Evolutionary conservation across 2,113 vertebrate species (phyloP).

Genomic region (Andinoacara biseriatus): DNA sequence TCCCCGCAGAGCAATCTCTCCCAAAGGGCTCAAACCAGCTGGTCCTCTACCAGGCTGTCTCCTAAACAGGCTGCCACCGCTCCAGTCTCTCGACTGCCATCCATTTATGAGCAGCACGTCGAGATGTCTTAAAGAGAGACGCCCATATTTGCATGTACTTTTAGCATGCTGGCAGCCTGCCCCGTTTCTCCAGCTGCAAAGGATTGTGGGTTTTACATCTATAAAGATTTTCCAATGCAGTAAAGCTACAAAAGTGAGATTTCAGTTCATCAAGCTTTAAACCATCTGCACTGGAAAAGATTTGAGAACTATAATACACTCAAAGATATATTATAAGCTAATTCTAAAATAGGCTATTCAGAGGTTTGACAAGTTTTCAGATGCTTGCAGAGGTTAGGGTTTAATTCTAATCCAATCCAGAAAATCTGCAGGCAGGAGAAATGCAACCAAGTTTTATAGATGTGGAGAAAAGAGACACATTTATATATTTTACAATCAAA

Average conservation of each 20-base stretch:
- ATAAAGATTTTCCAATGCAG: conserved; percentile 79
- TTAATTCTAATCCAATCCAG: conserved; percentile 50
- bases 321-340: conserved; percentile 70
- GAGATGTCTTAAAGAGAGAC: conserved; percentile 66
- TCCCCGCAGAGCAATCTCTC: conserved; percentile 55
- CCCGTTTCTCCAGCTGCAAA: conserved; percentile 81
- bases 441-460: conserved; percentile 28
- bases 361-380: conserved; percentile 67
- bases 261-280: conserved; percentile 82
- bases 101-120: conserved; percentile 67
- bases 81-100: conserved; percentile 42
- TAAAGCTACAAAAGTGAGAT: conserved; percentile 78
- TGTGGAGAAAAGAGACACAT: conserved; percentile 9
- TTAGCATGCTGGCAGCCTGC: conserved; percentile 75
- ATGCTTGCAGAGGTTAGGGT: conserved; percentile 57
- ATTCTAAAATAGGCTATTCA: conserved; percentile 75
- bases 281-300: conserved; percentile 77
- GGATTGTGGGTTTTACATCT: conserved; percentile 82
- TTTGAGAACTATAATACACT: conserved; percentile 66
- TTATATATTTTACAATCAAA: background rate
- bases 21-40: conserved; percentile 66
- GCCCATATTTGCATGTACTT: conserved; percentile 75
- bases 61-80: conserved; percentile 61
- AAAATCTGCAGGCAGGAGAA: conserved; percentile 28
- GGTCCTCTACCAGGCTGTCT: conserved; percentile 55